phyloP scores from a whole-genome alignment of 2,888 invertebrate genomes.

The Laspeyria flexula region DNA sequence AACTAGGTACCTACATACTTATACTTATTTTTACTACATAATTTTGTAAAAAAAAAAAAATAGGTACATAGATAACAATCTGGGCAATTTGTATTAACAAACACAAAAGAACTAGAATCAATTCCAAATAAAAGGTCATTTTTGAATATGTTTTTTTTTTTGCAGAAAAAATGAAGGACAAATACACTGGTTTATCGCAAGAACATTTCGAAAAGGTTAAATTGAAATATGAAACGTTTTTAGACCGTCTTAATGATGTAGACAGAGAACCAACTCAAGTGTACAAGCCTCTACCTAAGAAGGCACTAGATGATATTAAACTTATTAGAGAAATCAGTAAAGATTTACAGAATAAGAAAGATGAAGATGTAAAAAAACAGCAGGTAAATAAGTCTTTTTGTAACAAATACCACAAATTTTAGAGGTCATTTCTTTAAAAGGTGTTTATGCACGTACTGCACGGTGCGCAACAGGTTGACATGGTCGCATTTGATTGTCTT shows the following conservation, averaged over 20 bases:
- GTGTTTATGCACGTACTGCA: too few relatives aligned
- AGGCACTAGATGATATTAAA: slow-evolving; percentile 50
- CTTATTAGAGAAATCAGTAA: slow-evolving; percentile 66
- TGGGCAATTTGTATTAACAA: too few relatives aligned
- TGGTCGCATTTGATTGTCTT: too few relatives aligned
- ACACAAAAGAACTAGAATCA: too few relatives aligned
- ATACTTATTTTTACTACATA: too few relatives aligned
- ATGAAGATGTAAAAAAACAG: slow-evolving; percentile 62
- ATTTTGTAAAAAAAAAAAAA: too few relatives aligned
- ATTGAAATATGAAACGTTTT: slow-evolving; percentile 45
- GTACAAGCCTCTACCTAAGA: slow-evolving; percentile 50
- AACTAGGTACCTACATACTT: too few relatives aligned
- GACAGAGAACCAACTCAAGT: slow-evolving; percentile 48
- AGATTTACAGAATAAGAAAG: slow-evolving; percentile 65
- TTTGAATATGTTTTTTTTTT: background rate
- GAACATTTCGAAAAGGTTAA: slow-evolving; percentile 15
- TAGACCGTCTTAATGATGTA: slow-evolving; percentile 26
- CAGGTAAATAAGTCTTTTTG: slow-evolving; percentile 39
- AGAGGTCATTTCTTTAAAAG: background rate
- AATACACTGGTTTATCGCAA: background rate
- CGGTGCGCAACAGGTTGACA: too few relatives aligned
- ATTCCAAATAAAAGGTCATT: too few relatives aligned
- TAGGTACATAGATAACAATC: too few relatives aligned
- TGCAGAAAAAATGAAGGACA: slow-evolving; percentile 19
- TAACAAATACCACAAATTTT: background rate